These are phyloP conservation scores for Branchinecta lynchi DNA, from an alignment of 1,140 invertebrate genomes.

Conservation along the genomic window DNA sequence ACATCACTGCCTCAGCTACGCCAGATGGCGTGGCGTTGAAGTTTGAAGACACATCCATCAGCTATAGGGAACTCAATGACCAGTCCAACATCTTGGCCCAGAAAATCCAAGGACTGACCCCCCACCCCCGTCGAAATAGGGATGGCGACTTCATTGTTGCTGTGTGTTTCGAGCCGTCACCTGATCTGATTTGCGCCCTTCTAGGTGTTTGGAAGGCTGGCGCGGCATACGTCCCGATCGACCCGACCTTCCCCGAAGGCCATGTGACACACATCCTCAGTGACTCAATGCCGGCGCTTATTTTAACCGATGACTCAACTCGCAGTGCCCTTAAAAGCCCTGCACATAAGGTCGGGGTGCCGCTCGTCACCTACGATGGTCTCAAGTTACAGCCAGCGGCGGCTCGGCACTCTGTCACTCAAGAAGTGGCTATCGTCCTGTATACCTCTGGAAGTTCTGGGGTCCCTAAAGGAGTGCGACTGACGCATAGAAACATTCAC, in stretches of 20 bases:
- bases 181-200: constrained; percentile 48
- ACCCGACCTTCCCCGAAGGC: constrained; percentile 52
- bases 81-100: no score
- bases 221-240: constrained; percentile 63
- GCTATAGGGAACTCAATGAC: no score
- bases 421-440: constrained; percentile 48
- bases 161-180: constrained; percentile 55
- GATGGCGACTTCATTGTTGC: constrained; percentile 52
- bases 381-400: not conserved
- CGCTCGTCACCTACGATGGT: not conserved
- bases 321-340: not conserved
- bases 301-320: not conserved
- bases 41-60: no score
- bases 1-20: no score
- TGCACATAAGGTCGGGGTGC: not conserved
- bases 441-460: constrained; percentile 90
- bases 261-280: constrained; percentile 57
- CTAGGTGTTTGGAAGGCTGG: constrained; percentile 64
- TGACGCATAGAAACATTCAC: constrained; percentile 58
- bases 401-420: not conserved
- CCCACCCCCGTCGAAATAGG: no score
- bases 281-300: constrained; percentile 50
- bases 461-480: constrained; percentile 72
- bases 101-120: no score
- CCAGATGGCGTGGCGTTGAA: no score